A percentile compares a stretch with the other conserved stretches of the same genome.
These are phyloP conservation scores for Acleris holmiana DNA, from an alignment of 2,888 invertebrate genomes.

Conservation along the genomic window DNA sequence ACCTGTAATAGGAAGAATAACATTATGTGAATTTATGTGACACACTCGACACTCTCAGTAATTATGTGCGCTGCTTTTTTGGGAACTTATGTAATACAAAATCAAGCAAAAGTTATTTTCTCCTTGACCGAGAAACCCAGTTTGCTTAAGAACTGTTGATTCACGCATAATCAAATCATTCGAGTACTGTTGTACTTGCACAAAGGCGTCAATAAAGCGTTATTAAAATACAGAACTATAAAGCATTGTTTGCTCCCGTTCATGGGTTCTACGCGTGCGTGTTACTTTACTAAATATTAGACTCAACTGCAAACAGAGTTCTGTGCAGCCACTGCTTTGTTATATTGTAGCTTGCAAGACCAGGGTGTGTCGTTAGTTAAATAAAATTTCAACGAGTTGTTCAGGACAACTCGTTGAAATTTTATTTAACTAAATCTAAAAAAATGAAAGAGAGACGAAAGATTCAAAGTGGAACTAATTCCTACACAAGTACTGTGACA, in stretches of 20 bases:
- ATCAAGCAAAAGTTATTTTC: constrained; percentile 29
- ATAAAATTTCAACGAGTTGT: no score
- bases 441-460: no score
- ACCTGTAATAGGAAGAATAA: constrained; percentile 12
- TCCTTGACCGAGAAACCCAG: constrained; percentile 36
- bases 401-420: no score
- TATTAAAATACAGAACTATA: background rate
- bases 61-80: background rate
- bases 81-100: constrained; percentile 22
- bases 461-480: no score
- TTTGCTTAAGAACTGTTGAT: constrained; percentile 25
- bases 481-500: no score
- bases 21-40: background rate
- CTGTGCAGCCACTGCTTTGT: no score
- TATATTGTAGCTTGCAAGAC: no score
- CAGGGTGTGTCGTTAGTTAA: no score
- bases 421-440: no score
- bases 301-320: no score
- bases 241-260: constrained; percentile 8
- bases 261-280: background rate
- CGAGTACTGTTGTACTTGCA: constrained; percentile 3
- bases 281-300: background rate
- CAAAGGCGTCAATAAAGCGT: constrained; percentile 9
- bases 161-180: constrained; percentile 4
- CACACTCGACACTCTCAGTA: background rate